A percentile compares a stretch with the other conserved stretches of the same genome.
Evolutionary conservation across 2,113 vertebrate genomes (phyloP).

Genomic region (Notarius quadriscutis): DNA sequence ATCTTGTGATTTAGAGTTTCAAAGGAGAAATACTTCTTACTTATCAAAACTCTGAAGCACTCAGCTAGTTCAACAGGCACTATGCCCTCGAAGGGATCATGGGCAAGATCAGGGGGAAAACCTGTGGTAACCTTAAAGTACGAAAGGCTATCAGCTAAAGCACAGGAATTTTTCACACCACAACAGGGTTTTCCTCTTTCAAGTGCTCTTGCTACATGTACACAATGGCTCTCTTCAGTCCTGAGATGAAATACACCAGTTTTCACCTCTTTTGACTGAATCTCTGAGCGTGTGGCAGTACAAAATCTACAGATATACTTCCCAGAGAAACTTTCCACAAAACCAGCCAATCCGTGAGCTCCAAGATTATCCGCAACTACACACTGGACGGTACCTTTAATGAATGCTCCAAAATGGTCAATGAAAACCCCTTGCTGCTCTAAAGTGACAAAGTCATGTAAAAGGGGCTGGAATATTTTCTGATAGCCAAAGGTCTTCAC

Average conservation of each 20-base stretch:
- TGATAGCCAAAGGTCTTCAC: background rate
- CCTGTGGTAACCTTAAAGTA: background rate
- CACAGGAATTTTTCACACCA: background rate
- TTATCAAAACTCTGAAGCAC: background rate
- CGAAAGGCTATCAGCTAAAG: background rate
- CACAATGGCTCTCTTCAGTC: background rate
- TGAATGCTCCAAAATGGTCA: background rate
- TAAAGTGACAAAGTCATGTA: background rate
- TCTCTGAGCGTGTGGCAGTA: background rate
- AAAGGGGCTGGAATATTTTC: background rate
- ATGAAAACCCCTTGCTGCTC: too few relatives aligned
- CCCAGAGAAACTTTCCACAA: background rate
- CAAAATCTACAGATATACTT: background rate
- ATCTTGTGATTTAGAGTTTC: background rate
- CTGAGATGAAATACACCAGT: background rate
- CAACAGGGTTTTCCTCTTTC: background rate
- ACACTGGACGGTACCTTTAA: background rate
- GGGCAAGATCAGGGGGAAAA: background rate
- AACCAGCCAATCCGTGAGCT: background rate
- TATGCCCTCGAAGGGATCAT: background rate
- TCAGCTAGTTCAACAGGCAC: background rate
- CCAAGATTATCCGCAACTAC: background rate
- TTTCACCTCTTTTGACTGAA: background rate
- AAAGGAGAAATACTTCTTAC: background rate
- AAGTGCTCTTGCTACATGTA: background rate